Percentiles rank a stretch among this genome's conserved stretches.
Conservation (phyloP, 2,113 vertebrate genomes). For the Neogale vison region DNA sequence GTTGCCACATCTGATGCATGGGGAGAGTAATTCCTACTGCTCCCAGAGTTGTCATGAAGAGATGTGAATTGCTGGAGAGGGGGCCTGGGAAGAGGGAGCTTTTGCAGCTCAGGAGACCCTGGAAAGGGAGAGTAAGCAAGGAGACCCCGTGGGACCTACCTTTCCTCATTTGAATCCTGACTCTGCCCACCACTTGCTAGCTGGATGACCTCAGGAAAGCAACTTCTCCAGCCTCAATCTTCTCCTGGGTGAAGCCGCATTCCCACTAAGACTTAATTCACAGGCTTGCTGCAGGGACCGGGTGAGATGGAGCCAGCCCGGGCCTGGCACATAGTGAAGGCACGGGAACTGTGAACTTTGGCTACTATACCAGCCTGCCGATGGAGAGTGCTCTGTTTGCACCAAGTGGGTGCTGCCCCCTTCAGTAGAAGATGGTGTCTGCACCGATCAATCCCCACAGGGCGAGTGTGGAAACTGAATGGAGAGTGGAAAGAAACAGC, state of each 20-base stretch:
- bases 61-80: neutral
- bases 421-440: neutral
- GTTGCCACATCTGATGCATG: neutral
- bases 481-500: neutral
- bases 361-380: accelerated
- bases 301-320: accelerated
- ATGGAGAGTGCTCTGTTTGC: neutral
- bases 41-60: accelerated
- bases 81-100: neutral
- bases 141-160: accelerated
- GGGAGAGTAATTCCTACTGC: neutral
- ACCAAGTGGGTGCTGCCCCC: neutral
- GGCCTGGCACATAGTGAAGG: too few species aligned
- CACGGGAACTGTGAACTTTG: neutral
- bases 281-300: neutral
- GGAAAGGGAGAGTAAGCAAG: neutral
- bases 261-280: accelerated
- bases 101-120: neutral
- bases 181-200: neutral
- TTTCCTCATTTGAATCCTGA: neutral
- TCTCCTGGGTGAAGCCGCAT: accelerated
- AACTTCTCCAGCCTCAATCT: neutral
- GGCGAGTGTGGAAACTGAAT: neutral
- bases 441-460: neutral
- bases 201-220: neutral